Percentiles rank a stretch among this genome's conserved stretches.
These are phyloP conservation scores for Casuarius casuarius DNA, from an alignment of 2,113 vertebrate genomes.

Conservation along the genomic window DNA sequence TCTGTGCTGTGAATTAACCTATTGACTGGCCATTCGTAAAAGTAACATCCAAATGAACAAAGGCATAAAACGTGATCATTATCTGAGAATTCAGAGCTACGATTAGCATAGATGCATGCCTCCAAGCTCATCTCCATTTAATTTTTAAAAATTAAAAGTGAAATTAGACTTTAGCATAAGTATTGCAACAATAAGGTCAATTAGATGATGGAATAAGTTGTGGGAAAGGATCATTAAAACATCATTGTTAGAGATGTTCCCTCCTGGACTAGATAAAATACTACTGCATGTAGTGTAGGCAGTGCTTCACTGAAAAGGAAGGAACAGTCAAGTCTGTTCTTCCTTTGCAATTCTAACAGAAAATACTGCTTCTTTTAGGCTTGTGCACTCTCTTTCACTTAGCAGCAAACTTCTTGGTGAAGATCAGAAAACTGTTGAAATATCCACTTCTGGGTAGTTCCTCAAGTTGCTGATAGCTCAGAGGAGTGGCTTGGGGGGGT, in stretches of 20 bases:
- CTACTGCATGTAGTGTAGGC: not conserved
- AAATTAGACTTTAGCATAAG: not conserved
- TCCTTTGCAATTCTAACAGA: not conserved
- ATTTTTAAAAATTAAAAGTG: not conserved
- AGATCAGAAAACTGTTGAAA: conserved; percentile 61
- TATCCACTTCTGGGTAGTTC: conserved; percentile 36
- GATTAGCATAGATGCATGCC: not conserved
- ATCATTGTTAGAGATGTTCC: not conserved
- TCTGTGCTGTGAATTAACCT: not conserved
- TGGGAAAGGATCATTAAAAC: not conserved
- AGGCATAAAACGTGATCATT: not conserved
- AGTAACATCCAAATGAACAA: not conserved
- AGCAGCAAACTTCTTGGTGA: conserved; percentile 24
- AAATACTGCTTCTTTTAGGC: conserved; percentile 5
- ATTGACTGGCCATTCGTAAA: not conserved
- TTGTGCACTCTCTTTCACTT: conserved; percentile 53
- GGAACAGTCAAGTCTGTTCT: not conserved
- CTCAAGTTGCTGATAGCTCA: conserved; percentile 47
- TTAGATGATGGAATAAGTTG: not conserved
- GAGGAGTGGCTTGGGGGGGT: not conserved
- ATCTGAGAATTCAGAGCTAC: not conserved
- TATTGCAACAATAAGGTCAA: not conserved
- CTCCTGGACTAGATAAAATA: not conserved
- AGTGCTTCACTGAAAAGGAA: not conserved
- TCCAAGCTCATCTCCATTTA: not conserved